phyloP scores from a whole-genome alignment of 2,113 vertebrate genomes.

The Pseudorhombus dupliciocellatus region DNA sequence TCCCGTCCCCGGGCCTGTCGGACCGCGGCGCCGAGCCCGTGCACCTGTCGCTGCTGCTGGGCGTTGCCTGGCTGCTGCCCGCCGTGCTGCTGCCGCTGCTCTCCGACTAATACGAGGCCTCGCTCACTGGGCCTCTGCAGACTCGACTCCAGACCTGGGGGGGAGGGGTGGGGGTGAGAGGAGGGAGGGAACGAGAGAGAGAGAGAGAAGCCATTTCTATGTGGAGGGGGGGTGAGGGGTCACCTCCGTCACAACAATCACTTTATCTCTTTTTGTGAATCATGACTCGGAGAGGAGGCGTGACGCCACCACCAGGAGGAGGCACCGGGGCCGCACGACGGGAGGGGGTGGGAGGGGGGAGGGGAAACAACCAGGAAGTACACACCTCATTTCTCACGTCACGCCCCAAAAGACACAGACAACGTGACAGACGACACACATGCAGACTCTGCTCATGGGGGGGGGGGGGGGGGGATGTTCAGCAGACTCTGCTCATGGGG shows the following conservation, averaged over 20 bases:
- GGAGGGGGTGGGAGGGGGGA: not conserved
- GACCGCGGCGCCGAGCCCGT: conserved; percentile 31
- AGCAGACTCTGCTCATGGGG: conserved; percentile 33
- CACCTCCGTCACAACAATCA: conserved; percentile 42
- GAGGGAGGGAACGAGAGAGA: not conserved
- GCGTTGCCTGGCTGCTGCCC: conserved; percentile 44
- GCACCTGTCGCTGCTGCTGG: conserved; percentile 33
- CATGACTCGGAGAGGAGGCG: conserved; percentile 57
- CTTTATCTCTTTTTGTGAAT: conserved; percentile 64
- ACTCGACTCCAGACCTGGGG: conserved; percentile 30
- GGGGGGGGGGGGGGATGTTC: too few species aligned
- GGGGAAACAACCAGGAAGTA: conserved; percentile 17
- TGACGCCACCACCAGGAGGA: not conserved
- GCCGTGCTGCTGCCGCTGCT: conserved; percentile 51
- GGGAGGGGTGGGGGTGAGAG: not conserved
- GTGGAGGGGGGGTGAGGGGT: conserved; percentile 9
- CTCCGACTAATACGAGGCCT: conserved; percentile 45
- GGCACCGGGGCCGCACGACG: not conserved
- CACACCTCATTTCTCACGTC: conserved; percentile 52
- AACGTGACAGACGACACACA: conserved; percentile 28
- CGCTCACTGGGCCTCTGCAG: conserved; percentile 24
- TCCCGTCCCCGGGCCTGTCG: conserved; percentile 67
- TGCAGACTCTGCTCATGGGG: conserved; percentile 30
- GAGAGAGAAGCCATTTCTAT: conserved; percentile 45
- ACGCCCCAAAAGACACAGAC: conserved; percentile 43